Evolutionary conservation across 2,797 vertebrate genomes (phyloP), one percentile per base, ranked within the genome.

Genomic region (Petrocephalus sullivani): DNA sequence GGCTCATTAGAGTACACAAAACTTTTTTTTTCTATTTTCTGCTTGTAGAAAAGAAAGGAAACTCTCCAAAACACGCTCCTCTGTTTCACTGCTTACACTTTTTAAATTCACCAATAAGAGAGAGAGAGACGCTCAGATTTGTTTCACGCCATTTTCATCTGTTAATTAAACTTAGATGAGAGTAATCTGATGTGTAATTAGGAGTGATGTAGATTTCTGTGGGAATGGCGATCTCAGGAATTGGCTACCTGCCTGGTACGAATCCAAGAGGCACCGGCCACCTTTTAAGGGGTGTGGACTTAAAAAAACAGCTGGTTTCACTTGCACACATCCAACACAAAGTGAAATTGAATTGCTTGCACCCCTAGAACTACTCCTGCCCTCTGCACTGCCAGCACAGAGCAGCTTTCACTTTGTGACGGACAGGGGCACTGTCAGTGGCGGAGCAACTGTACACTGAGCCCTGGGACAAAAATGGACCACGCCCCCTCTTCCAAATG

Each of bases 121-220:
- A 78, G 53, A 78, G 23, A 23, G 51, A 41, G 28, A 54, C 5
- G 0, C 54, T 57, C 84, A 60, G 16, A 3, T 85, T 85, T 85
- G 84, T 85, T 37, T 58, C 23, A 54, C 56, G 9, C 53, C 51
- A 60, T 57, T 85, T 37, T 37, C 54, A 85, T 85, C 84, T 85
- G 84, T 57, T 85, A 85, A 85, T 85, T 85, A 85, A 85, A 37
- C 84, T 57, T 54, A 60, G 84, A 85, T 28, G 2, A 4, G 28
- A 85, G 28, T 28, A 28, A 54, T 85, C 9, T 57, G 54, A 85
- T 60, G 49, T 85, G 53, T 57, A 85, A 85, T 58, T 85, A 85
- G 6, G 10, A 85, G 28, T 5, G 2, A 57, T 41, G 84, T 37
- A 28, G 14, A 58, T 58, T 54, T 58, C 28, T 33, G 5, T 37